These are phyloP conservation scores for Pachycephus smyrnensis DNA, from an alignment of 2,888 invertebrate species.

Conservation along the genomic window DNA sequence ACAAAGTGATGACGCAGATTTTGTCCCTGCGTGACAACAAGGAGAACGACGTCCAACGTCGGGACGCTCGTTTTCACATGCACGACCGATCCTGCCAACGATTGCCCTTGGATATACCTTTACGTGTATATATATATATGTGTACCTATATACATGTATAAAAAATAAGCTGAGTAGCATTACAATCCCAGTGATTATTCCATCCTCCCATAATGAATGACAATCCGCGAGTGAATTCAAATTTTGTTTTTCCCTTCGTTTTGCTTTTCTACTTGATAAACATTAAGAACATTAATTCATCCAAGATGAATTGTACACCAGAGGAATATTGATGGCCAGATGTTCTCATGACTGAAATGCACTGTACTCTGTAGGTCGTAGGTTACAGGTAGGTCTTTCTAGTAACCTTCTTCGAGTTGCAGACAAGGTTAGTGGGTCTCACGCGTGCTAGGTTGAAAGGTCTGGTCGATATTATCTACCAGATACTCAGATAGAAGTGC, in stretches of 20 bases:
- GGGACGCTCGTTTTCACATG: neutral
- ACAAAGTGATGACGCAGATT: too few species aligned
- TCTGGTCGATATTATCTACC: neutral
- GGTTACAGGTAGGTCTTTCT: neutral
- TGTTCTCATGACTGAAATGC: neutral
- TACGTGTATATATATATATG: neutral
- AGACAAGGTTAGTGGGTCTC: neutral
- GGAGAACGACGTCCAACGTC: neutral
- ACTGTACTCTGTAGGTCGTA: neutral
- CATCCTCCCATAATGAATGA: neutral
- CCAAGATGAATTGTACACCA: neutral
- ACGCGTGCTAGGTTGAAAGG: neutral
- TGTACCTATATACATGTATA: neutral
- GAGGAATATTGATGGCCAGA: neutral
- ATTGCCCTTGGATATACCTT: neutral
- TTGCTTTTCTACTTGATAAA: neutral
- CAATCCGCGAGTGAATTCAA: neutral
- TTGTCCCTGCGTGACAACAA: neutral
- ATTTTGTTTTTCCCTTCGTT: neutral
- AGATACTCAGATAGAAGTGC: neutral
- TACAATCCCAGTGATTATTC: neutral
- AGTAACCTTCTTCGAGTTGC: neutral
- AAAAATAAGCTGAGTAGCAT: neutral
- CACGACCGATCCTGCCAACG: neutral
- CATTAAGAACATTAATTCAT: neutral